These are phyloP conservation scores for Halcyon leucocephala DNA, from an alignment of 2,797 vertebrate genomes.

Conservation along the genomic window DNA sequence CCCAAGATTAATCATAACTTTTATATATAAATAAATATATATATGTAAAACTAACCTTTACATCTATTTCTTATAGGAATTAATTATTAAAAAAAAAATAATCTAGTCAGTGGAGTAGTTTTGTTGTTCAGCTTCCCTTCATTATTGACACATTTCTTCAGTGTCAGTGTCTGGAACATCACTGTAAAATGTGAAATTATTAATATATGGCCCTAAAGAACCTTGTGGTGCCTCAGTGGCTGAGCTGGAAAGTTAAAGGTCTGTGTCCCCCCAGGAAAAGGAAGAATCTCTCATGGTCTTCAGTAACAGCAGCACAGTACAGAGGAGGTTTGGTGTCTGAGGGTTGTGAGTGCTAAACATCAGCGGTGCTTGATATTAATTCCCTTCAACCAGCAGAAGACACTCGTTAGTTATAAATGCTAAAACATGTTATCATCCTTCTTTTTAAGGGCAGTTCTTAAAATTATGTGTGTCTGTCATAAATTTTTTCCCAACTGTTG, in stretches of 20 bases:
- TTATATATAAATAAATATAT: not conserved
- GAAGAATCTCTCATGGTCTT: not conserved
- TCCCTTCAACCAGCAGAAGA: not conserved
- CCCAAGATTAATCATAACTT: not conserved
- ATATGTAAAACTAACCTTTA: not conserved
- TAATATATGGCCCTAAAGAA: not conserved
- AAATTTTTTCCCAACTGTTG: not conserved
- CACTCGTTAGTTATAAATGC: not conserved
- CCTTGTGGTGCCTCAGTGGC: not conserved
- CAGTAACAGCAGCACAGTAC: not conserved
- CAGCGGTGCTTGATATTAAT: not conserved
- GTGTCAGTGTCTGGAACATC: not conserved
- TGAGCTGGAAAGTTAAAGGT: not conserved
- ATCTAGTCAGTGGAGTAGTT: not conserved
- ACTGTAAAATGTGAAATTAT: not conserved
- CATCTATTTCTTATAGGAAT: not conserved
- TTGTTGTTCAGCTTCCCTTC: not conserved
- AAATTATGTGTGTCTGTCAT: not conserved
- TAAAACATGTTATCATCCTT: not conserved
- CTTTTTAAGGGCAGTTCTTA: not conserved
- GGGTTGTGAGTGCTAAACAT: not conserved
- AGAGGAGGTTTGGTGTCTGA: not conserved
- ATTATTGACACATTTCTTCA: not conserved
- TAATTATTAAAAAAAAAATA: not conserved
- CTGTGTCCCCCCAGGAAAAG: not conserved